Percentiles rank a stretch among this genome's conserved stretches.
These are phyloP conservation scores for Agapornis canus DNA, from an alignment of 2,797 vertebrate genomes.

Conservation along the genomic window DNA sequence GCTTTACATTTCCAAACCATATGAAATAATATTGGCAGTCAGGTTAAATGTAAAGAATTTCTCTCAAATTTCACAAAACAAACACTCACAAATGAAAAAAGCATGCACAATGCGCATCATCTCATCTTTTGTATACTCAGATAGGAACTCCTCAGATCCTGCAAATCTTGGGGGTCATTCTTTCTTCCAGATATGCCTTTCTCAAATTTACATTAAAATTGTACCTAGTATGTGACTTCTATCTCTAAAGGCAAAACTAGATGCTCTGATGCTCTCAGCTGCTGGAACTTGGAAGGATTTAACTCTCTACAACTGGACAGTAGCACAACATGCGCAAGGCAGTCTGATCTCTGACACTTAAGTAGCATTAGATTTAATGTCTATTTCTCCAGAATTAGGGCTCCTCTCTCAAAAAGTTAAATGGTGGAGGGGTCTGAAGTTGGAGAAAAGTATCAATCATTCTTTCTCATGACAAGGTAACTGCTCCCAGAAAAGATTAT, in stretches of 20 bases:
- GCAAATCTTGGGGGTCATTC: background rate
- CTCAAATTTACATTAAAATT: background rate
- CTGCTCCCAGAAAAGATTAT: background rate
- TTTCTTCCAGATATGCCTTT: background rate
- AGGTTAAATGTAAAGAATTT: background rate
- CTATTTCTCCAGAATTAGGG: background rate
- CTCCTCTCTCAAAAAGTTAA: background rate
- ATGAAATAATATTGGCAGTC: background rate
- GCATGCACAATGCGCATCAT: background rate
- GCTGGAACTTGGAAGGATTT: background rate
- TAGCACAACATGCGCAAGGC: background rate
- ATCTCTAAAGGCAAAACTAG: background rate
- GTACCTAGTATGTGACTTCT: background rate
- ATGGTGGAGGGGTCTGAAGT: background rate
- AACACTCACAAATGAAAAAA: background rate
- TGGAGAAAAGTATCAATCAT: background rate
- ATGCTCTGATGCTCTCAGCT: background rate
- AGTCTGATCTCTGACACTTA: background rate
- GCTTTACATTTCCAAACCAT: background rate
- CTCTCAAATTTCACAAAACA: background rate
- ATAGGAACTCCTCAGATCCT: background rate
- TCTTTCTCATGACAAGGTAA: background rate
- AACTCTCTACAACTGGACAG: background rate
- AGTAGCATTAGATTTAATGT: background rate
- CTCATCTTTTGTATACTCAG: background rate